These are phyloP conservation scores for Peromyscus attwateri DNA, from an alignment of 2,797 vertebrate species.

Conservation along the genomic window DNA sequence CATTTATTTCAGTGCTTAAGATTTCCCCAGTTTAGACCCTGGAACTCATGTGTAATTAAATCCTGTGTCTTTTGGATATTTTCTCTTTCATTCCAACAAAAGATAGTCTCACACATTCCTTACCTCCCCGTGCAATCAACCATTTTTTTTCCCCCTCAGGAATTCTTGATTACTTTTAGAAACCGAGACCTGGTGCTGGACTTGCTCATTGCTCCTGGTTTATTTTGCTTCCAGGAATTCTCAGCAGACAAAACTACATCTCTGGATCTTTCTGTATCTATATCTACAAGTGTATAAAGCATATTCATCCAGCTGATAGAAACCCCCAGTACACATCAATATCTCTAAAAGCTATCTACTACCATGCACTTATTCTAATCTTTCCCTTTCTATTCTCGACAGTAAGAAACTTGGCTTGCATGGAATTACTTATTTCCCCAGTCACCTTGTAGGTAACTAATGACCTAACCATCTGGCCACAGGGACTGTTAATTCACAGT, in stretches of 20 bases:
- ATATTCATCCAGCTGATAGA: neutral
- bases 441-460: neutral
- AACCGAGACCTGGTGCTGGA: neutral
- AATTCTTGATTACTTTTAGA: neutral
- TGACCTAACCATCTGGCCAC: neutral
- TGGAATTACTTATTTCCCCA: constrained; percentile 1
- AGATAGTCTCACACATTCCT: neutral
- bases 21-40: neutral
- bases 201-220: neutral
- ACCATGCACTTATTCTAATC: neutral
- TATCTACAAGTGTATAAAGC: neutral
- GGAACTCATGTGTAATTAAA: neutral
- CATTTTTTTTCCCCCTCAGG: neutral
- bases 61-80: neutral
- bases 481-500: neutral
- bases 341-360: neutral
- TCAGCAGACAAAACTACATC: neutral
- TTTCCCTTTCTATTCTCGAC: neutral
- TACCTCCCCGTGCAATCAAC: neutral
- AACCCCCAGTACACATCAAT: neutral
- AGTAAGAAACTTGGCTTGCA: neutral
- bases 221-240: neutral
- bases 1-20: neutral
- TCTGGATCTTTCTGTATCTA: neutral
- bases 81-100: neutral